A percentile compares a stretch with the other conserved stretches of the same genome.
phyloP scores from a whole-genome alignment of 2,797 vertebrate genomes.

The Chiroxiphia lanceolata region DNA sequence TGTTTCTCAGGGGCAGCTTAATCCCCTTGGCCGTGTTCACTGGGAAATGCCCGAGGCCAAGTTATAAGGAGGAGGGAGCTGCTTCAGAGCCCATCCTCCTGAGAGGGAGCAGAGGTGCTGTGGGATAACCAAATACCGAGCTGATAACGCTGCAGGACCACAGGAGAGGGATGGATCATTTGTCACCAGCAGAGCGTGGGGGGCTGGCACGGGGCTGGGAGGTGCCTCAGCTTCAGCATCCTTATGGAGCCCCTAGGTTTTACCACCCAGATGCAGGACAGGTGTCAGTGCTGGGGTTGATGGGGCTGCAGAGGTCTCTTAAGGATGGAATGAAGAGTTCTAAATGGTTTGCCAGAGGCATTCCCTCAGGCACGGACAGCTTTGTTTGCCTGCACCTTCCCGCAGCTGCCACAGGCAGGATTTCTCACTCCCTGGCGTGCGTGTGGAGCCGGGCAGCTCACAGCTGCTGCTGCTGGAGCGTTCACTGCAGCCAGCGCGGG shows the following conservation, averaged over 20 bases:
- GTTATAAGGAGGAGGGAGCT: not conserved
- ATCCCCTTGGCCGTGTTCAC: not conserved
- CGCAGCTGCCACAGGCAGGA: not conserved
- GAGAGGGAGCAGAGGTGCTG: not conserved
- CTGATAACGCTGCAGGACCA: accelerated
- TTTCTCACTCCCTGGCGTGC: not conserved
- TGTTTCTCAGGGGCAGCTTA: slow-evolving; percentile 23
- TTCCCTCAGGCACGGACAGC: accelerated
- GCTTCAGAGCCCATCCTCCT: not conserved
- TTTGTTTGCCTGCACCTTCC: not conserved
- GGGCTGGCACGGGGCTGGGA: not conserved
- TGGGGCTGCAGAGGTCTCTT: not conserved
- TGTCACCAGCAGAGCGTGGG: not conserved
- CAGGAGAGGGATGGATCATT: accelerated
- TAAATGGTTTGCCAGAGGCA: not conserved
- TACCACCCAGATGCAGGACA: not conserved
- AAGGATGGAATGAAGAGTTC: not conserved
- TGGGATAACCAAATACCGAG: not conserved
- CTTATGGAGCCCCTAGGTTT: not conserved
- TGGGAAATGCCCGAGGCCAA: not conserved
- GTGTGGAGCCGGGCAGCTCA: not conserved
- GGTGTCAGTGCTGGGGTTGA: not conserved
- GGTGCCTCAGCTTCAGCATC: not conserved
- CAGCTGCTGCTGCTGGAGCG: not conserved
- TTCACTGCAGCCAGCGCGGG: not conserved